Conservation (phyloP, 1,140 invertebrate genomes). For the Drosophila burlai region DNA sequence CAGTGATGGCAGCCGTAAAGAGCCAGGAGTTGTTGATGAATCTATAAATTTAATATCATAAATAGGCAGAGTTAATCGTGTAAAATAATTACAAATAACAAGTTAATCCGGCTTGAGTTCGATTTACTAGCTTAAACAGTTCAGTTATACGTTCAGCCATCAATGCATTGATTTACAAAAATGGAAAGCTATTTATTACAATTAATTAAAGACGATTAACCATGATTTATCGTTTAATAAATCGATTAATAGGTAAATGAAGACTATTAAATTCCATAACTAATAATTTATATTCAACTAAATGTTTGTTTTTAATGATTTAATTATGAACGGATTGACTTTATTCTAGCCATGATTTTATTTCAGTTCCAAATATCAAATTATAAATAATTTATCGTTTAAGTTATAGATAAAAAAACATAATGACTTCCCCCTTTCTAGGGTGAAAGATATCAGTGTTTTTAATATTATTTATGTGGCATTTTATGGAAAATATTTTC, state of each 20-base stretch:
- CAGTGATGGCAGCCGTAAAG: constrained; percentile 22
- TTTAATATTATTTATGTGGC: background rate
- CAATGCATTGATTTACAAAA: background rate
- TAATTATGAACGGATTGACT: background rate
- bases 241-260: background rate
- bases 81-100: background rate
- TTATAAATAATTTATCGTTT: background rate
- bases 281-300: background rate
- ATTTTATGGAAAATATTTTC: background rate
- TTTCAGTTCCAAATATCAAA: background rate
- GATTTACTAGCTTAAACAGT: background rate
- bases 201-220: background rate
- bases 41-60: background rate
- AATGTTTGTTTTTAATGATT: background rate
- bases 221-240: background rate
- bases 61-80: background rate
- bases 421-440: background rate
- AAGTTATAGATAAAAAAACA: background rate
- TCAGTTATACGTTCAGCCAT: background rate
- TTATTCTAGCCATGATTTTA: background rate
- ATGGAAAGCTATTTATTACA: background rate
- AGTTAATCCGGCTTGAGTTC: background rate
- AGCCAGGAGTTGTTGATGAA: background rate
- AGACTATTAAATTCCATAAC: background rate
- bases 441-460: background rate